These are phyloP conservation scores for Cyclophora punctaria DNA, from an alignment of 2,888 invertebrate genomes.

Conservation along the genomic window DNA sequence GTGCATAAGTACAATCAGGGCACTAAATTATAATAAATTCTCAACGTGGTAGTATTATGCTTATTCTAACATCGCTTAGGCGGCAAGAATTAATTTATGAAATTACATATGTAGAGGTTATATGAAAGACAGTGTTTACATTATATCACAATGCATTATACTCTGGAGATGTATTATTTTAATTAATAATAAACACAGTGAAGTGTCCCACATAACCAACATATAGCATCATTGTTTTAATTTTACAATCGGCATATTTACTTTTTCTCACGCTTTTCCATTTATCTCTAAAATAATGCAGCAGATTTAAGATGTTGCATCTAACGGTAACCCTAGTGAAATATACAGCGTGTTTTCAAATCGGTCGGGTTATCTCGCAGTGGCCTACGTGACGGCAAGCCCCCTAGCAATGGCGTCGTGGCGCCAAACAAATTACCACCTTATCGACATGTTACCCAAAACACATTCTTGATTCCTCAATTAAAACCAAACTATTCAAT, in stretches of 20 bases:
- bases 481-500: conserved; percentile 10
- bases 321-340: conserved; percentile 1
- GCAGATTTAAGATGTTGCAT: conserved; percentile 18
- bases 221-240: too few species aligned
- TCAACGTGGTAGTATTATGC: too few species aligned
- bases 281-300: conserved; percentile 36
- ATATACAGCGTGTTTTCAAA: conserved; percentile 25
- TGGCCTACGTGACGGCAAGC: conserved; percentile 73
- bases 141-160: too few species aligned
- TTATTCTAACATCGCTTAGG: too few species aligned
- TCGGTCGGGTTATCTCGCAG: conserved; percentile 39
- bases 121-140: too few species aligned
- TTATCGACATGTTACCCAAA: conserved; percentile 46
- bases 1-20: too few species aligned
- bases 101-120: too few species aligned
- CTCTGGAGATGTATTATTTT: too few species aligned
- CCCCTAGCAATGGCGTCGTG: conserved; percentile 65
- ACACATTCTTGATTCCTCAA: conserved; percentile 11
- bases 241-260: conserved; percentile 9
- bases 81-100: too few species aligned
- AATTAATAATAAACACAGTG: too few species aligned
- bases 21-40: too few species aligned
- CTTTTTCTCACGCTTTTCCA: conserved; percentile 33
- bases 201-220: too few species aligned
- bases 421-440: conserved; percentile 68